Evolutionary conservation across 2,113 vertebrate species (phyloP).

Genomic region (Mionectes macconnelli): DNA sequence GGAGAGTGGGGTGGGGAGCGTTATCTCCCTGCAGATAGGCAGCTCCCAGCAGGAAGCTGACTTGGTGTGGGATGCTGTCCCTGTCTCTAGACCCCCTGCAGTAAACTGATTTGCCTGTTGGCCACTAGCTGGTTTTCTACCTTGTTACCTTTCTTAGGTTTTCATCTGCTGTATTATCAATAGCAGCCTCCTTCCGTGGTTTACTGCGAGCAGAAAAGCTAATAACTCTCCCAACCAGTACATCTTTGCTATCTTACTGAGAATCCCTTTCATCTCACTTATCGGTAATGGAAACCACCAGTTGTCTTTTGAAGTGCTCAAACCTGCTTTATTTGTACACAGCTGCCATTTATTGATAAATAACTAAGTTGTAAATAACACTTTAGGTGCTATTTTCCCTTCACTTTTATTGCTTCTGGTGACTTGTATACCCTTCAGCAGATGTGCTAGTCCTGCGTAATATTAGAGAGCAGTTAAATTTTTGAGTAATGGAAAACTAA

Average conservation of each 20-base stretch:
- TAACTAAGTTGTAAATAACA: neutral
- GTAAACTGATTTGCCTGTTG: slow-evolving; percentile 10
- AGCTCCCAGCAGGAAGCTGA: too few species aligned
- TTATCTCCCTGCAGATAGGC: neutral
- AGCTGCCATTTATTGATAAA: neutral
- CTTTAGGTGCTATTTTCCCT: neutral
- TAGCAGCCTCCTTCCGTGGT: neutral
- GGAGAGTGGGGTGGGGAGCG: neutral
- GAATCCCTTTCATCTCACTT: neutral
- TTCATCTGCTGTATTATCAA: neutral
- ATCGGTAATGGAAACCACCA: neutral
- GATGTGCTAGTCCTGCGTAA: neutral
- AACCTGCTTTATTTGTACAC: neutral
- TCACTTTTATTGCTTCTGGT: neutral
- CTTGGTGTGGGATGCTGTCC: neutral
- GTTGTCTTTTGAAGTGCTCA: neutral
- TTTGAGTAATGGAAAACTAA: neutral
- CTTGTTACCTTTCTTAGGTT: slow-evolving; percentile 11
- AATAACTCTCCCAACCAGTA: neutral
- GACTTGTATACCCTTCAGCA: neutral
- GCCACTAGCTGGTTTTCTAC: neutral
- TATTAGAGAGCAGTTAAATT: neutral
- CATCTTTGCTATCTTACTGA: neutral
- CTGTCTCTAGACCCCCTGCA: neutral
- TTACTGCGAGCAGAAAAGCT: neutral